Evolutionary conservation across 2,113 vertebrate species (phyloP).

Genomic region (Percopsis transmontana): DNA sequence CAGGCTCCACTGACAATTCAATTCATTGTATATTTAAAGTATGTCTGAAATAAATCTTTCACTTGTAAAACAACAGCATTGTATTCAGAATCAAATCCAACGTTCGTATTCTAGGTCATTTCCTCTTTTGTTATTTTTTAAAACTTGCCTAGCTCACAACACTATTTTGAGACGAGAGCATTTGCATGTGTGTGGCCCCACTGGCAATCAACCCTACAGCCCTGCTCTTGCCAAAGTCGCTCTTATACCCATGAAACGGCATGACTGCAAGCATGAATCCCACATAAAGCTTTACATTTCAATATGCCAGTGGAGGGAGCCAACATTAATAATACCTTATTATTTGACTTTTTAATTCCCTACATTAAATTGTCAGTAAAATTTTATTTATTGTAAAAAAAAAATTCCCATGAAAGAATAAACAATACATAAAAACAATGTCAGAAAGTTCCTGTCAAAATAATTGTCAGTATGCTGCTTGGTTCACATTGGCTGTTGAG

Average conservation of each 20-base stretch:
- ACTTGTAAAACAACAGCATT: background rate
- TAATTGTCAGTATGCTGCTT: slow-evolving; percentile 26
- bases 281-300: slow-evolving; percentile 27
- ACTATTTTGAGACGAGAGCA: slow-evolving; percentile 2
- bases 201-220: slow-evolving; percentile 1
- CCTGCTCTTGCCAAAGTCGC: slow-evolving; percentile 3
- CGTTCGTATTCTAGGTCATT: background rate
- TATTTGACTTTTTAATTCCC: slow-evolving; percentile 42
- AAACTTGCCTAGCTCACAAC: background rate
- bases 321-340: slow-evolving; percentile 28
- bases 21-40: too few species aligned
- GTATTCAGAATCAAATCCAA: slow-evolving; percentile 2
- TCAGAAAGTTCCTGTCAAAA: background rate
- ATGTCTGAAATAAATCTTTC: background rate
- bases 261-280: slow-evolving; percentile 12
- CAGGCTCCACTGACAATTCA: too few species aligned
- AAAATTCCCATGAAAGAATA: slow-evolving; percentile 22
- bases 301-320: slow-evolving; percentile 37
- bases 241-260: slow-evolving; percentile 18
- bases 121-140: background rate
- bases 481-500: slow-evolving; percentile 47
- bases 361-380: slow-evolving; percentile 38
- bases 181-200: slow-evolving; percentile 19
- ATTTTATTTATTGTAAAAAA: slow-evolving; percentile 43
- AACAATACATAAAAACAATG: background rate